phyloP scores from a whole-genome alignment of 1,140 invertebrate species.

The Gerris buenoi region DNA sequence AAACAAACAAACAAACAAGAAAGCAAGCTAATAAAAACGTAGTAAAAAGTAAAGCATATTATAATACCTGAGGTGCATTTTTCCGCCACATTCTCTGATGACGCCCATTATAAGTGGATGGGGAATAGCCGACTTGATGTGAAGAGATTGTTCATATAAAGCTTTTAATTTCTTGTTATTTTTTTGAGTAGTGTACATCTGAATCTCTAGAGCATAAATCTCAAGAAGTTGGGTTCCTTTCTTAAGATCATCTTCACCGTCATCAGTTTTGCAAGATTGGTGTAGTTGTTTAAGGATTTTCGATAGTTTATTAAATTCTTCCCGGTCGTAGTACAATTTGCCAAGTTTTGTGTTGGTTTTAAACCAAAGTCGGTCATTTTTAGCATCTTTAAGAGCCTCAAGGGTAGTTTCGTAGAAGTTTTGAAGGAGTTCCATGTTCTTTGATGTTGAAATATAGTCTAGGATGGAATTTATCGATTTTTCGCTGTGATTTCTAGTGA shows the following conservation, averaged over 20 bases:
- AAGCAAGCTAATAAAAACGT: no score
- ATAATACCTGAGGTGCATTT: conserved; percentile 75
- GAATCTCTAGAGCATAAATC: conserved; percentile 98
- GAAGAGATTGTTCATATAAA: conserved; percentile 93
- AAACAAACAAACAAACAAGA: no score
- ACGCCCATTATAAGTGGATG: conserved; percentile 99
- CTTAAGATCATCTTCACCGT: conserved; percentile 97
- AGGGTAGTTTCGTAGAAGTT: conserved; percentile 99
- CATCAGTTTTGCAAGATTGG: conserved; percentile 95
- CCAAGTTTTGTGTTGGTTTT: conserved; percentile 99
- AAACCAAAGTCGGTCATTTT: conserved; percentile 98
- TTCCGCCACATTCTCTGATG: conserved; percentile 98
- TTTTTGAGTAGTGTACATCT: conserved; percentile 99
- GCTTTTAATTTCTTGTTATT: conserved; percentile 99
- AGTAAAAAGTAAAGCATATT: background rate
- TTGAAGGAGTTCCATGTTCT: conserved; percentile 98
- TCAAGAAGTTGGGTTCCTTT: conserved; percentile 96
- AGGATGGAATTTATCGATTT: conserved; percentile 99
- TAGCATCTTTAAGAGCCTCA: conserved; percentile 94
- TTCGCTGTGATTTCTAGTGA: conserved; percentile 97
- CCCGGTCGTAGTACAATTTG: conserved; percentile 94
- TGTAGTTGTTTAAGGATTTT: conserved; percentile 96
- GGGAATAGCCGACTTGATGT: conserved; percentile 98
- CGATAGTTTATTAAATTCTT: conserved; percentile 84
- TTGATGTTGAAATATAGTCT: conserved; percentile 98